A percentile compares a stretch with the other conserved stretches of the same genome.
Conservation (phyloP, 2,888 invertebrate genomes). For the Drosophila demipolita region DNA sequence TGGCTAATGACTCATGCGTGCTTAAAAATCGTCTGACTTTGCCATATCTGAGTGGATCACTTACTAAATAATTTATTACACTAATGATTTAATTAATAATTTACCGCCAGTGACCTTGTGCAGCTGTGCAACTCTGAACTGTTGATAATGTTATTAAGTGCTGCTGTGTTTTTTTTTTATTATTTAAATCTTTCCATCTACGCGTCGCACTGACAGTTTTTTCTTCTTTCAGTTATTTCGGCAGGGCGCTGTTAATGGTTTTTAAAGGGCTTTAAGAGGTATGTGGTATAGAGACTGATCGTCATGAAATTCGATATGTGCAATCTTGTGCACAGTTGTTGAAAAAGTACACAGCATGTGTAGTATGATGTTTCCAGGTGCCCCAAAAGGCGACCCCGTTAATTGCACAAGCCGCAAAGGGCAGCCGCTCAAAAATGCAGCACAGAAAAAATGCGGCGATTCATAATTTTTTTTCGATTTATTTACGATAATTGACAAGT, state of each 20-base stretch:
- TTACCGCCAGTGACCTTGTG: constrained; percentile 54
- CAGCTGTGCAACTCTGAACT: constrained; percentile 24
- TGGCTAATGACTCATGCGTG: constrained; percentile 65
- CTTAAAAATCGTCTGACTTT: constrained; percentile 16
- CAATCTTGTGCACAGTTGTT: constrained; percentile 54
- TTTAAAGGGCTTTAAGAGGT: constrained; percentile 73
- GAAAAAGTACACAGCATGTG: constrained; percentile 71
- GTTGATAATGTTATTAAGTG: constrained; percentile 42
- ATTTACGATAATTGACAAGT: constrained; percentile 52
- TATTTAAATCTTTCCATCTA: constrained; percentile 56
- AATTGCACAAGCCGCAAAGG: constrained; percentile 72
- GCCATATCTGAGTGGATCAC: constrained; percentile 37
- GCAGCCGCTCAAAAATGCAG: constrained; percentile 42
- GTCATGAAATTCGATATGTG: constrained; percentile 67
- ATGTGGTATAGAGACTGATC: constrained; percentile 58
- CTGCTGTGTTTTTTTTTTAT: constrained; percentile 14
- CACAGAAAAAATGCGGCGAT: constrained; percentile 25
- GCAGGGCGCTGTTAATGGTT: constrained; percentile 59
- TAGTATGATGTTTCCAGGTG: constrained; percentile 11
- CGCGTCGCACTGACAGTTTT: constrained; percentile 1
- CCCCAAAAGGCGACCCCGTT: constrained; percentile 42
- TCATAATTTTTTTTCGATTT: constrained; percentile 39
- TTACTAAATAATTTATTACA: constrained; percentile 67
- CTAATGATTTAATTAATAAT: constrained; percentile 76
- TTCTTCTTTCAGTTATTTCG: constrained; percentile 61